Evolutionary conservation across 1,140 invertebrate genomes (phyloP).

Genomic region (Drosophila jambulina): DNA sequence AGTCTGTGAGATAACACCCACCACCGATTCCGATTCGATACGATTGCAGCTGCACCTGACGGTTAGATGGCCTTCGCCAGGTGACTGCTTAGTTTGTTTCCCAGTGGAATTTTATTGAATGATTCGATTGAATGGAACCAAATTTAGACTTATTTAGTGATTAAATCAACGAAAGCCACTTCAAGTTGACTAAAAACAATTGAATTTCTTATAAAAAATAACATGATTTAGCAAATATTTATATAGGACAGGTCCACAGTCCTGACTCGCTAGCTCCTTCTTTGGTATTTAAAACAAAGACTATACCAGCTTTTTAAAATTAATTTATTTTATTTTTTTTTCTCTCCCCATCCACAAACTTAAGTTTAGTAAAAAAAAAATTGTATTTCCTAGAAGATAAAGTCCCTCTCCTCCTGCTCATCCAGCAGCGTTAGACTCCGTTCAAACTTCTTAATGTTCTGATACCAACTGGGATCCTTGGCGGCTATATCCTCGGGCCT

Average conservation of each 20-base stretch:
- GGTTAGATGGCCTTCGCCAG: constrained; percentile 19
- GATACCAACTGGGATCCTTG: constrained; percentile 77
- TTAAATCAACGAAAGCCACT: constrained; percentile 3
- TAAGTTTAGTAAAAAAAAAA: constrained; percentile 12
- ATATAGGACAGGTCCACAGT: background rate
- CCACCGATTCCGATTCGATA: background rate
- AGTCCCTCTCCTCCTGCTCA: constrained; percentile 47
- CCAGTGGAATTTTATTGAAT: background rate
- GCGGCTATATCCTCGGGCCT: constrained; percentile 54
- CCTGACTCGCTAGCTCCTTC: background rate
- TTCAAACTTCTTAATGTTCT: constrained; percentile 69
- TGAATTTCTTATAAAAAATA: constrained; percentile 2
- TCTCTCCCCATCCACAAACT: constrained; percentile 2
- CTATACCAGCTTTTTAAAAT: background rate
- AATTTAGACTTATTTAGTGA: background rate
- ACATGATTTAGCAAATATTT: constrained; percentile 5
- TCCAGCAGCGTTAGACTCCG: constrained; percentile 61
- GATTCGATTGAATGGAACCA: constrained; percentile 7
- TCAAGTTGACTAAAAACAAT: background rate
- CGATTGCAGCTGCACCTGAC: constrained; percentile 25
- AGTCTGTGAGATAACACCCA: constrained; percentile 10
- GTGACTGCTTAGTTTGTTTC: background rate
- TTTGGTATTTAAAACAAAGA: background rate
- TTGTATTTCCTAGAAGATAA: constrained; percentile 53
- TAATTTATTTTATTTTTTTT: constrained; percentile 7